Conservation (phyloP, 2,113 vertebrate species). For the Paedocypris sp. region DNA sequence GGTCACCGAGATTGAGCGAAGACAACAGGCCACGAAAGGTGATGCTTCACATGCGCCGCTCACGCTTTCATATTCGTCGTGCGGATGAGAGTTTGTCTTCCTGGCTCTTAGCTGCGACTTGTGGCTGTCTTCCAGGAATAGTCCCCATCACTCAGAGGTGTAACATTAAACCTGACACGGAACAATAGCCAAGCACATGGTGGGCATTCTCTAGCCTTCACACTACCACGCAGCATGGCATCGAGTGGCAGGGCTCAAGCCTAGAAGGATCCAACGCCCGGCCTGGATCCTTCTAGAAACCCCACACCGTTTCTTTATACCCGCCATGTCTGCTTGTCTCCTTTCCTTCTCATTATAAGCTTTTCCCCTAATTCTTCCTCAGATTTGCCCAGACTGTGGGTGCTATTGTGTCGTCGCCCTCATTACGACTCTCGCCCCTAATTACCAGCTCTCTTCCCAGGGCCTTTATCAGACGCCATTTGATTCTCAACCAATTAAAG, state of each 20-base stretch:
- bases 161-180: conserved; percentile 64
- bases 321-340: neutral
- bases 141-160: conserved; percentile 61
- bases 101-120: conserved; percentile 41
- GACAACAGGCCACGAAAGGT: conserved; percentile 2
- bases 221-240: conserved; percentile 47
- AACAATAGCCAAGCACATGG: conserved; percentile 65
- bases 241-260: conserved; percentile 37
- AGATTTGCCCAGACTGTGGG: neutral
- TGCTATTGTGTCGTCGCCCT: conserved; percentile 12
- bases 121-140: conserved; percentile 54
- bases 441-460: conserved; percentile 19
- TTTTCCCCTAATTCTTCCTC: neutral
- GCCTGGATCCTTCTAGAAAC: conserved; percentile 45
- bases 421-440: conserved; percentile 4
- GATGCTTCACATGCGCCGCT: neutral
- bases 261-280: conserved; percentile 48
- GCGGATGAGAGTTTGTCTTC: neutral
- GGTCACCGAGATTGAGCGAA: conserved; percentile 3
- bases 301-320: conserved; percentile 38
- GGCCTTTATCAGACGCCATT: neutral
- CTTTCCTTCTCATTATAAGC: conserved; percentile 6
- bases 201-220: conserved; percentile 44
- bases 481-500: conserved; percentile 15
- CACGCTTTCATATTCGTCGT: too few relatives aligned